A percentile compares a stretch with the other conserved stretches of the same genome.
These are phyloP conservation scores for Malacoraja senta DNA, from an alignment of 2,797 vertebrate genomes.

Conservation along the genomic window DNA sequence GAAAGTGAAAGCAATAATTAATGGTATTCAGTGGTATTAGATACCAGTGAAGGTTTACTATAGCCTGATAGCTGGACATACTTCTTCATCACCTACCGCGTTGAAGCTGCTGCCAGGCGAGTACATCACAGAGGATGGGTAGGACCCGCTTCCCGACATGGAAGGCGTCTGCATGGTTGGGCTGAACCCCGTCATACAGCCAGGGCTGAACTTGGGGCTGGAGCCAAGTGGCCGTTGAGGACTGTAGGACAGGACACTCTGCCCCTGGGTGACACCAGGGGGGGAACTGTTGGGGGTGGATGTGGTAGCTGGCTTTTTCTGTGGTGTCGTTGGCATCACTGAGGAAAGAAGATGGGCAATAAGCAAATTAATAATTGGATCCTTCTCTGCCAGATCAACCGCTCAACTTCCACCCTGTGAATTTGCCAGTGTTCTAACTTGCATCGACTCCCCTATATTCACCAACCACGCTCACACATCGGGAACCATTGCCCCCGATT, in stretches of 20 bases:
- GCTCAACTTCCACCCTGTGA: neutral
- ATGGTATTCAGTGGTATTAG: neutral
- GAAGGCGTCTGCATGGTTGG: slow-evolving; percentile 67
- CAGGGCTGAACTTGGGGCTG: slow-evolving; percentile 78
- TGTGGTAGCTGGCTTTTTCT: slow-evolving; percentile 63
- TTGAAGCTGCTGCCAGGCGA: slow-evolving; percentile 54
- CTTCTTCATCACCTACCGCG: slow-evolving; percentile 55
- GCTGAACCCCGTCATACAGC: slow-evolving; percentile 73
- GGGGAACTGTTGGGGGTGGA: slow-evolving; percentile 62
- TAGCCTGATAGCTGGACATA: neutral
- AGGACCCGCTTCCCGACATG: slow-evolving; percentile 60
- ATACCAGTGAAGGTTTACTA: neutral
- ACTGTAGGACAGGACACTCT: slow-evolving; percentile 88
- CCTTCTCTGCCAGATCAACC: neutral
- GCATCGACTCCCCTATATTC: neutral
- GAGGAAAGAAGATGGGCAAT: slow-evolving; percentile 27
- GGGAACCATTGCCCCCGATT: neutral
- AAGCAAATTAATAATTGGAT: neutral
- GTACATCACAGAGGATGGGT: slow-evolving; percentile 55
- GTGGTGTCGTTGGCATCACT: slow-evolving; percentile 73
- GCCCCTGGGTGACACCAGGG: slow-evolving; percentile 74
- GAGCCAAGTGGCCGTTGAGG: slow-evolving; percentile 71
- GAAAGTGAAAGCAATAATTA: neutral
- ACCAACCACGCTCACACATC: neutral
- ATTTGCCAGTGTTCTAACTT: neutral